phyloP scores from a whole-genome alignment of 2,888 invertebrate genomes.

The Ectropis crepuscularia region DNA sequence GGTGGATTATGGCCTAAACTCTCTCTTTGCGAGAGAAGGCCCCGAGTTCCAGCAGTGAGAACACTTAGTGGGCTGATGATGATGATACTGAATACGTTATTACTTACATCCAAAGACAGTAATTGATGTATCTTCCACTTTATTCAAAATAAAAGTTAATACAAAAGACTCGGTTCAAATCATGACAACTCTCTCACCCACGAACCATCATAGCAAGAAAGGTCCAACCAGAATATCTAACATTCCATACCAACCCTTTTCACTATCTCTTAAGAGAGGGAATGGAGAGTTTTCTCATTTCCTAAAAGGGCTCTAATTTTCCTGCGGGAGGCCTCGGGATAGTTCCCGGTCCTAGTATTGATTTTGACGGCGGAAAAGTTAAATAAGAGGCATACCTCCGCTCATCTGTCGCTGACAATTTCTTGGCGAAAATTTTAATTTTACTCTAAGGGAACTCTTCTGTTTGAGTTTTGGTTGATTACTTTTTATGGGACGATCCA shows the following conservation, averaged over 20 bases:
- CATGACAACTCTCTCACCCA: slow-evolving; percentile 2
- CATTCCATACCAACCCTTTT: slow-evolving; percentile 45
- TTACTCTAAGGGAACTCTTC: slow-evolving; percentile 32
- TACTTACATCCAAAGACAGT: no score
- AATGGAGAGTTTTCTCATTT: slow-evolving; percentile 50
- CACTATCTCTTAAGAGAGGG: slow-evolving; percentile 43
- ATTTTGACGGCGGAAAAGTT: slow-evolving; percentile 40
- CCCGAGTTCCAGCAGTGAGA: no score
- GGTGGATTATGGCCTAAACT: no score
- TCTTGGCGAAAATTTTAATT: slow-evolving; percentile 30
- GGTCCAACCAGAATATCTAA: slow-evolving; percentile 33
- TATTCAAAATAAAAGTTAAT: no score
- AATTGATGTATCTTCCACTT: no score
- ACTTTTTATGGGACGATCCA: slow-evolving; percentile 27
- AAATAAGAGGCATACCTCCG: slow-evolving; percentile 34
- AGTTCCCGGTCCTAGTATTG: slow-evolving; percentile 39
- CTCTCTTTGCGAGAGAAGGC: no score
- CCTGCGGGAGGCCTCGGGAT: slow-evolving; percentile 42
- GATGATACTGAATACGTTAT: no score
- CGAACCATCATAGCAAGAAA: slow-evolving; percentile 21
- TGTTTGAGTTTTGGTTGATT: slow-evolving; percentile 35
- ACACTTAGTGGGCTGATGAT: no score
- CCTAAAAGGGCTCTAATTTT: slow-evolving; percentile 54
- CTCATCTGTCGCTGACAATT: slow-evolving; percentile 26
- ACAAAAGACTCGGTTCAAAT: neutral